Percentiles rank a stretch among this genome's conserved stretches.
Evolutionary conservation across 2,113 vertebrate genomes (phyloP).

Genomic region (Thinocorus orbignyianus): DNA sequence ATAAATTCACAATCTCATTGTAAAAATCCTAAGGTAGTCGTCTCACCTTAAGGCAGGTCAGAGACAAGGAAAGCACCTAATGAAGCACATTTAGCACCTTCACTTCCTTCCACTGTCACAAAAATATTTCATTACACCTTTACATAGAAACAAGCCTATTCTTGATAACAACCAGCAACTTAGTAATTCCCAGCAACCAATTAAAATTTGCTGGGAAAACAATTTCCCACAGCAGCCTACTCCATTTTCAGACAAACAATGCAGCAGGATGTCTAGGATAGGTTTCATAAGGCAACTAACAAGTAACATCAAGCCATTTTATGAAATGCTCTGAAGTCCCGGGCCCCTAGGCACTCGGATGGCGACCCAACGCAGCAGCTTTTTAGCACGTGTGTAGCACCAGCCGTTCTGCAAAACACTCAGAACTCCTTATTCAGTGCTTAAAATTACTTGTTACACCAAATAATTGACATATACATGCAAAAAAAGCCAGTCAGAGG

Average conservation of each 20-base stretch:
- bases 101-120: background rate
- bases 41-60: background rate
- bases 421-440: background rate
- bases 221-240: background rate
- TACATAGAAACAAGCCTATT: background rate
- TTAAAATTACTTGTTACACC: background rate
- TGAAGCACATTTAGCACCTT: background rate
- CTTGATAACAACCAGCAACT: background rate
- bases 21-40: background rate
- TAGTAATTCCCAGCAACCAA: constrained; percentile 35
- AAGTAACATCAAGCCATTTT: constrained; percentile 18
- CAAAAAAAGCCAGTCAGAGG: background rate
- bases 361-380: background rate
- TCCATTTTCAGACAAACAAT: constrained; percentile 40
- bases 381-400: background rate
- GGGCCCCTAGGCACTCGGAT: background rate
- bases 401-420: constrained; percentile 1
- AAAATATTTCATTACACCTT: background rate
- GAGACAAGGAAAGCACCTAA: background rate
- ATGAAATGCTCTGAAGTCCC: background rate
- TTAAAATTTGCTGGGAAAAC: constrained; percentile 35
- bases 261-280: constrained; percentile 28
- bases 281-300: constrained; percentile 36
- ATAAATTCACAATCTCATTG: background rate
- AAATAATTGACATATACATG: background rate